Percentiles rank a stretch among this genome's conserved stretches.
Conservation (phyloP, 2,888 invertebrate species). For the Tachystola acroxantha region DNA sequence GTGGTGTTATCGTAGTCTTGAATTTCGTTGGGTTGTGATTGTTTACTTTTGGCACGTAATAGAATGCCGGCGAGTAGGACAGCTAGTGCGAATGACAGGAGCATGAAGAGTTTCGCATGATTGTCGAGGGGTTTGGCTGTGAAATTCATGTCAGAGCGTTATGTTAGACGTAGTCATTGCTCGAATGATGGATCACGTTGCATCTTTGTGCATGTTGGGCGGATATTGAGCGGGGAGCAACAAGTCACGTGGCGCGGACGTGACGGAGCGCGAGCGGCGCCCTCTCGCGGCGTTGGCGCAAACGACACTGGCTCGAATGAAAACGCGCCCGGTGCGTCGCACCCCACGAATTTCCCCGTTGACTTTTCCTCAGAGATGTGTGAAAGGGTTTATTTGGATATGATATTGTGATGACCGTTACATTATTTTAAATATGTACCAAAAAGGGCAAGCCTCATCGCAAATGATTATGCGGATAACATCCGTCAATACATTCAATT, state of each 20-base stretch:
- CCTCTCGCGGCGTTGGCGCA: slow-evolving; percentile 70
- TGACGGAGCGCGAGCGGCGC: slow-evolving; percentile 51
- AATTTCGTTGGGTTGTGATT: slow-evolving; percentile 38
- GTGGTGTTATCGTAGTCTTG: slow-evolving; percentile 36
- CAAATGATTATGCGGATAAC: too few relatives aligned
- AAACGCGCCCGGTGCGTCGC: slow-evolving; percentile 68
- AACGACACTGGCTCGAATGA: slow-evolving; percentile 65
- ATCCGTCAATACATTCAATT: too few relatives aligned
- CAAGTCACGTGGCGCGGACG: slow-evolving; percentile 66
- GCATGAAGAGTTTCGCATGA: slow-evolving; percentile 59
- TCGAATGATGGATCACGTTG: slow-evolving; percentile 39
- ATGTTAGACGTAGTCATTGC: slow-evolving; percentile 24
- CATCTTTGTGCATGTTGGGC: slow-evolving; percentile 43
- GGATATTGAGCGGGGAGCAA: slow-evolving; percentile 36
- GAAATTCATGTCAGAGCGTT: slow-evolving; percentile 62
- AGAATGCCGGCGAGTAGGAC: slow-evolving; percentile 53
- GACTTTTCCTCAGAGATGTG: slow-evolving; percentile 67
- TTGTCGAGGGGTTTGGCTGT: slow-evolving; percentile 55
- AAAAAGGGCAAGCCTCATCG: too few relatives aligned
- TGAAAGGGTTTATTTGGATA: slow-evolving; percentile 51
- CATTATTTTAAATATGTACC: too few relatives aligned
- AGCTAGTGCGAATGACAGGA: slow-evolving; percentile 51
- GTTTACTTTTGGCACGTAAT: slow-evolving; percentile 46
- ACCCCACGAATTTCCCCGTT: slow-evolving; percentile 72
- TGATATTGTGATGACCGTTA: slow-evolving; percentile 20